Evolutionary conservation across 2,113 vertebrate genomes (phyloP), one percentile per base, ranked within the genome.

Genomic region (Phoenicopterus ruber): DNA sequence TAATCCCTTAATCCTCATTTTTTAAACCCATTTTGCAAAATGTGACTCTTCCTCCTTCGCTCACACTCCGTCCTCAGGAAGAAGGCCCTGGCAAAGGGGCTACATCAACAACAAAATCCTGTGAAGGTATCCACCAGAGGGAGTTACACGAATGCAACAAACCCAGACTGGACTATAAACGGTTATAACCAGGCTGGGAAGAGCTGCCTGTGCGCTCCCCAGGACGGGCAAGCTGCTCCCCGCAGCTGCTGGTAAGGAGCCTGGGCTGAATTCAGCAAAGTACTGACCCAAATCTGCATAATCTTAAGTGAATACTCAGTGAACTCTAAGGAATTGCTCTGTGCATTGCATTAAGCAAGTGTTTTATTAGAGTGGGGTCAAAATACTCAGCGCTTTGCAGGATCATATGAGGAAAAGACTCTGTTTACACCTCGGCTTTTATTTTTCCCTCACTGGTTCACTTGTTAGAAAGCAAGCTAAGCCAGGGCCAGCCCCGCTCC

Each of bases 61-160:
- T 69, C 28, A 7, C 32, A 2, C 20, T 24, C 13, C 1, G 0
- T 28, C 42, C 10, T 66, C 16, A 47, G n/a, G 40, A 76, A 65
- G 62, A 93, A 78, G 16, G 11, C 31, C 36, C 6, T 58, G n/a
- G 63, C 32, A 61, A 54, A 91, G 25, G 17, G 44, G 22, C 26
- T 29, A 4, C 13, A 15, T 5, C n/a, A 24, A 65, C 22, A 25
- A 69, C 82, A 50, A 17, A 6, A 6, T n/a, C 18, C 69, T 1
- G 3, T 9, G 40, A n/a, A 83, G 57, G 55, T 34, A 40, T 77
- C 97, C 97, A 86, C 72, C 91, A 98, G 97, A 93, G 97, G 97
- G 97, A 92, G 94, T 47, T 46, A 32, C 76, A n/a, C 1, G 93
- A 94, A 95, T 70, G 90, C 74, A 57, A 22, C n/a, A 80, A 78